phyloP scores from a whole-genome alignment of 2,888 invertebrate genomes.

The Dichetophora obliterata region DNA sequence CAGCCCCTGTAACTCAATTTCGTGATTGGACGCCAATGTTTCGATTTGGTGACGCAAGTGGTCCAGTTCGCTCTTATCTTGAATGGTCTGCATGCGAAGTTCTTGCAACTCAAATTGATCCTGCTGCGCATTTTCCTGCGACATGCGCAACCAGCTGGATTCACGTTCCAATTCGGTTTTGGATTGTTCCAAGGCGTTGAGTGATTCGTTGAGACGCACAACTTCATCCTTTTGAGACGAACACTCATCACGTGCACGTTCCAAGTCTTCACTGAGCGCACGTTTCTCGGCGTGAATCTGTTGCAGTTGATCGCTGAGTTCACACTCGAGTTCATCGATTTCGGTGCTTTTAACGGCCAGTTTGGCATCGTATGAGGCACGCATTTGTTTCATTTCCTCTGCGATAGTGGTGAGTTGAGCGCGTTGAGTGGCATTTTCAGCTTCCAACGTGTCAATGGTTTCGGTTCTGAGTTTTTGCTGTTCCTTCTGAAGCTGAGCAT shows the following conservation, averaged over 20 bases:
- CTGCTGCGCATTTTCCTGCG: constrained; percentile 66
- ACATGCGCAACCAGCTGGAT: constrained; percentile 63
- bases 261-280: constrained; percentile 73
- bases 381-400: constrained; percentile 71
- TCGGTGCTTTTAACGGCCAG: constrained; percentile 68
- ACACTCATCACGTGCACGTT: constrained; percentile 74
- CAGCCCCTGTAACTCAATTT: constrained; percentile 64
- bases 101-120: constrained; percentile 67
- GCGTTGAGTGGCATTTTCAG: constrained; percentile 56
- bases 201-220: constrained; percentile 60
- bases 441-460: constrained; percentile 69
- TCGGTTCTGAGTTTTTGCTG: constrained; percentile 64
- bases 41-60: constrained; percentile 67
- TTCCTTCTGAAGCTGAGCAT: constrained; percentile 69
- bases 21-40: constrained; percentile 65
- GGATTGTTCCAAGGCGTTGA: constrained; percentile 61
- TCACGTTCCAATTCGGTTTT: constrained; percentile 63
- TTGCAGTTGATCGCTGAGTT: constrained; percentile 70
- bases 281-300: constrained; percentile 61
- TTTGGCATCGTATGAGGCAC: constrained; percentile 68
- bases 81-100: constrained; percentile 67
- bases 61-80: constrained; percentile 70
- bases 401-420: constrained; percentile 70
- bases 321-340: constrained; percentile 71
- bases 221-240: constrained; percentile 73